Evolutionary conservation across 2,888 invertebrate species (phyloP), one percentile per base, ranked within the genome.

Genomic region (Idaea aversata): DNA sequence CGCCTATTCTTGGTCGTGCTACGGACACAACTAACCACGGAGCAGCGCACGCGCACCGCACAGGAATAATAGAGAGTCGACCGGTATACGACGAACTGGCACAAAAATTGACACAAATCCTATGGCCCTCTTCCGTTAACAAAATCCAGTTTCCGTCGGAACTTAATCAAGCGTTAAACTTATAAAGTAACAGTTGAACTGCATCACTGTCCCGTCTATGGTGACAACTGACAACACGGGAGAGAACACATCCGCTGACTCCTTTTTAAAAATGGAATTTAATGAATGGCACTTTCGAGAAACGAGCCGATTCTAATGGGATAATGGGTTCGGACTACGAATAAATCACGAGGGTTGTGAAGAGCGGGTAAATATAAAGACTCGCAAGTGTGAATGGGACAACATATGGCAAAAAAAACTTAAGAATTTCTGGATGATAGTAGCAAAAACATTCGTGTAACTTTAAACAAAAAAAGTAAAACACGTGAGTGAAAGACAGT

Each of bases 161-260:
- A 86, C 81, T 82, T 83, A 87, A 88, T 89, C 87, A 85, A 84
- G 81, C 86, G 83, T 76, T 81, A 78, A 81, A 81, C 81, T 81
- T 80, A 80, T 83, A 83, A 78, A 82, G 80, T 74, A 79, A 79
- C 77, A 79, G 82, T 86, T 75, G 77, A 79, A 82, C 77, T 75
- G 76, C 78, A 78, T 80, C 81, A 85, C 81, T 82, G 80, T 79
- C 76, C 76, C 72, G 72, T 80, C 81, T 47, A 47, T 47, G 88
- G 78, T 88, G 88, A 88, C 89, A 90, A 86, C 86, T 90, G 90
- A 88, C 90, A 90, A 86, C 86, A 88, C 86, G 88, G 90, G 90
- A 90, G 91, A 85, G 83, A 81, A 82, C 81, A 81, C 83, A 88
- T 91, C 90, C 92, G 91, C 82, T 79, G 82, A 75, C 77, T 81